Conservation (phyloP, 2,888 invertebrate species). For the Eristalinus sepulchralis region DNA sequence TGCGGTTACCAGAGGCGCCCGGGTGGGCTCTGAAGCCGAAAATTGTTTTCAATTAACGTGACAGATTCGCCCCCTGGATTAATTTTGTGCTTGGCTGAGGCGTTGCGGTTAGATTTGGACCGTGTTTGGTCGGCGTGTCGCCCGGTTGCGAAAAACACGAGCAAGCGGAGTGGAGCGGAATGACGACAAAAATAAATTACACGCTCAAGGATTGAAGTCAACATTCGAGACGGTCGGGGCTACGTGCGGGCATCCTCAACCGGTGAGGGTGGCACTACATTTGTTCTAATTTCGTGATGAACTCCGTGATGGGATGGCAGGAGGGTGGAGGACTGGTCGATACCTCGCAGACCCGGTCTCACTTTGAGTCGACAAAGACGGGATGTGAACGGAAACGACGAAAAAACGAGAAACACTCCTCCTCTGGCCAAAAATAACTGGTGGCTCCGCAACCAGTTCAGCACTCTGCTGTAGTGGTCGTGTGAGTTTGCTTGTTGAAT, state of each 20-base stretch:
- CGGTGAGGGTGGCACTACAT: background rate
- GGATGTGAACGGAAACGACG: too few species aligned
- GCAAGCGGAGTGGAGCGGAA: background rate
- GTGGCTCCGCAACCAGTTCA: background rate
- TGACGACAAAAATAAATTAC: constrained; percentile 63
- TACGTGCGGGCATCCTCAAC: background rate
- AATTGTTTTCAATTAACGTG: constrained; percentile 71
- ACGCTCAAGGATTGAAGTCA: constrained; percentile 29
- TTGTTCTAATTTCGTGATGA: constrained; percentile 40
- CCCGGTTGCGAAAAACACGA: background rate
- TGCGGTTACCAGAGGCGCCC: background rate
- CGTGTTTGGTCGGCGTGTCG: too few species aligned
- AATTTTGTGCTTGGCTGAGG: constrained; percentile 68
- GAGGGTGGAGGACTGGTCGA: background rate
- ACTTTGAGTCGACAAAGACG: too few species aligned
- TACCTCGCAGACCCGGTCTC: background rate
- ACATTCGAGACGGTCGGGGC: constrained; percentile 15
- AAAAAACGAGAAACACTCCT: background rate
- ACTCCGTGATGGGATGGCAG: background rate
- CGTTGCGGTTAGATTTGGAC: constrained; percentile 35
- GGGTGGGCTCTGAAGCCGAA: constrained; percentile 64
- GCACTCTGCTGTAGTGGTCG: background rate
- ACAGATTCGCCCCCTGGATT: constrained; percentile 67
- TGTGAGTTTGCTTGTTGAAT: background rate
- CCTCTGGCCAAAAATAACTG: background rate